phyloP scores from a whole-genome alignment of 2,888 invertebrate species.

The Panopea generosa region DNA sequence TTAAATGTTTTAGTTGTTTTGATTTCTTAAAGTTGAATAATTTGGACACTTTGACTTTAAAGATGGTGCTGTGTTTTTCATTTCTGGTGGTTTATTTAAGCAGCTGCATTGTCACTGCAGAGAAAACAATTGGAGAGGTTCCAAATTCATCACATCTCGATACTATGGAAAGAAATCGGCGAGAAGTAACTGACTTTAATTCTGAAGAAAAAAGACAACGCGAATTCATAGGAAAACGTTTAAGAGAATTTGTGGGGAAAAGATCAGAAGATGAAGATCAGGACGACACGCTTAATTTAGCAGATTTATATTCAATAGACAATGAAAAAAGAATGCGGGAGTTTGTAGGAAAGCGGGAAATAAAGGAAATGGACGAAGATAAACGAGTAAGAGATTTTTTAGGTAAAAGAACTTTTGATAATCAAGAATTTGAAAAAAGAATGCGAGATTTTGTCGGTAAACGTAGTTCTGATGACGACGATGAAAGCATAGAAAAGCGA shows the following conservation, averaged over 20 bases:
- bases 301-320: background rate
- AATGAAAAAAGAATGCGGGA: slow-evolving; percentile 13
- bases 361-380: slow-evolving; percentile 2
- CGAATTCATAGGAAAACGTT: slow-evolving; percentile 49
- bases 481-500: slow-evolving; percentile 41
- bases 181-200: slow-evolving; percentile 15
- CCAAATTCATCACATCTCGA: slow-evolving; percentile 12
- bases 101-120: background rate
- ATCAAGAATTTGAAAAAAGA: slow-evolving; percentile 25
- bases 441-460: slow-evolving; percentile 57
- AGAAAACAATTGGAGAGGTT: background rate
- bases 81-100: background rate
- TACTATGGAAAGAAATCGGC: slow-evolving; percentile 36
- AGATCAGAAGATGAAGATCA: slow-evolving; percentile 14
- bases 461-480: slow-evolving; percentile 7
- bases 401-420: slow-evolving; percentile 14
- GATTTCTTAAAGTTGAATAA: too few species aligned
- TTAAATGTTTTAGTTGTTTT: background rate
- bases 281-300: slow-evolving; percentile 10
- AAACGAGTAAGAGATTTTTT: slow-evolving; percentile 42
- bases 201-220: slow-evolving; percentile 37
- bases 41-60: background rate
- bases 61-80: background rate
- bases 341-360: slow-evolving; percentile 40
- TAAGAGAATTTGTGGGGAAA: slow-evolving; percentile 10